Conservation (phyloP, 2,797 vertebrate genomes). For the Spinus olivaceus region DNA sequence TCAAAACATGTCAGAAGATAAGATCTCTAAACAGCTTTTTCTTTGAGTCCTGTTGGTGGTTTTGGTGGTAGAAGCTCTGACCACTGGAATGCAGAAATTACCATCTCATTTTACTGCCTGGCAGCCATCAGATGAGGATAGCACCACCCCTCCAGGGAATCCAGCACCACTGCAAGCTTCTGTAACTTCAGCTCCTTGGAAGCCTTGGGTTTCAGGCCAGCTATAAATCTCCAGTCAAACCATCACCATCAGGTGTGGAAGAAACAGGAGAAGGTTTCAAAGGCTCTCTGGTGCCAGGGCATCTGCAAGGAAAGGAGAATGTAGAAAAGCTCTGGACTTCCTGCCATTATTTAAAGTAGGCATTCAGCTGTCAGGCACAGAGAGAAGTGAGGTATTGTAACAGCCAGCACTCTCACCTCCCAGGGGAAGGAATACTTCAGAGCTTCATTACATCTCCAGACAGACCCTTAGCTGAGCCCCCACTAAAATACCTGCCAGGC, state of each 20-base stretch:
- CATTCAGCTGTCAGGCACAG: not conserved
- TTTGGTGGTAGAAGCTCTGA: not conserved
- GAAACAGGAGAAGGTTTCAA: conserved; percentile 56
- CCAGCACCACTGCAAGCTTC: not conserved
- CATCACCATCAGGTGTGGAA: conserved; percentile 37
- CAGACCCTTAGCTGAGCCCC: not conserved
- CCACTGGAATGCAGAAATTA: not conserved
- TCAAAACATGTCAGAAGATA: fast-evolving
- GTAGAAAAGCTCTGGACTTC: conserved; percentile 25
- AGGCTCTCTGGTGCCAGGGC: not conserved
- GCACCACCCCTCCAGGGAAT: not conserved
- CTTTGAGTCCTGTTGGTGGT: not conserved
- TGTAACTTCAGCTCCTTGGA: not conserved
- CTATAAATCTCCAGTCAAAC: conserved; percentile 9
- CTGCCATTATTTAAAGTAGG: conserved; percentile 34
- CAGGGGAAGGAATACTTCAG: not conserved
- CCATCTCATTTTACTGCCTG: not conserved
- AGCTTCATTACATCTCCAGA: conserved; percentile 23
- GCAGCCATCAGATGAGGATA: not conserved
- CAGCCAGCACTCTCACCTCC: not conserved
- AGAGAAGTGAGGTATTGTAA: conserved; percentile 27
- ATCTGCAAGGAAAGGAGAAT: conserved; percentile 9
- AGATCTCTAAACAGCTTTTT: not conserved
- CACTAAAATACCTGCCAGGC: not conserved
- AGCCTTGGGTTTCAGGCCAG: not conserved